Base-by-base conservation (phyloP, 2,113 vertebrate genomes). In the Prunella himalayana region DNA sequence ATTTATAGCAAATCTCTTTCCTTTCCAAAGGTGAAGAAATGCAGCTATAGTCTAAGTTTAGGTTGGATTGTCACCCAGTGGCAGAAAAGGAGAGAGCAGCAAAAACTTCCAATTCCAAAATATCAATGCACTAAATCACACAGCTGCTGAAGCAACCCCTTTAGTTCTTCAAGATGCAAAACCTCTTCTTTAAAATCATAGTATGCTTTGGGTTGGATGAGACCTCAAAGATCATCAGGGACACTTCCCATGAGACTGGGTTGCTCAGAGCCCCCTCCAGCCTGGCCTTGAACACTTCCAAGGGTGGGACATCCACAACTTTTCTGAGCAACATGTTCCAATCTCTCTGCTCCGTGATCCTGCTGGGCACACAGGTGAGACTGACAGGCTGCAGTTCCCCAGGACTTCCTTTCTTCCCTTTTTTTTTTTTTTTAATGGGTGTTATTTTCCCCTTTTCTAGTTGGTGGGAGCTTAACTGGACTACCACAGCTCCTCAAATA, bases 51-150 rank as follows among this genome's bases (percentile, higher is more conserved):
- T 3, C 0, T 35, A 88, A 59, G 9, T 63, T 94, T 66, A 91
- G 82, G 77, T 49, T 91, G 63, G 85, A 95, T 73, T 91, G 72
- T 72, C 96, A 95, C 90, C 95, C 92, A 94, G 94, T 82, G 95
- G 95, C 79, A 80, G 82, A 85, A 79, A 64, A 87, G 31, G 70
- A 89, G 15, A 89, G 8, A 56, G 53, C 88, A 93, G 45, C 37
- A 37, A 63, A 66, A 41, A 4, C n/a, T 45, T 68, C 7, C 7
- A 33, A 14, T 50, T 23, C n/a, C 37, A 11, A 53, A 85, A 17
- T n/a, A 79, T 56, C 35, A 53, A n/a, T 60, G 37, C 69, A 91
- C 25, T 71, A 54, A 47, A 54, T 44, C 19, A 84, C 50, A 47
- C 21, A 70, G 69, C 69, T 51, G 41, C 51, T 68, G 33, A 89